A percentile compares a stretch with the other conserved stretches of the same genome.
These are phyloP conservation scores for Alethe castanea DNA, from an alignment of 2,113 vertebrate genomes.

Conservation along the genomic window DNA sequence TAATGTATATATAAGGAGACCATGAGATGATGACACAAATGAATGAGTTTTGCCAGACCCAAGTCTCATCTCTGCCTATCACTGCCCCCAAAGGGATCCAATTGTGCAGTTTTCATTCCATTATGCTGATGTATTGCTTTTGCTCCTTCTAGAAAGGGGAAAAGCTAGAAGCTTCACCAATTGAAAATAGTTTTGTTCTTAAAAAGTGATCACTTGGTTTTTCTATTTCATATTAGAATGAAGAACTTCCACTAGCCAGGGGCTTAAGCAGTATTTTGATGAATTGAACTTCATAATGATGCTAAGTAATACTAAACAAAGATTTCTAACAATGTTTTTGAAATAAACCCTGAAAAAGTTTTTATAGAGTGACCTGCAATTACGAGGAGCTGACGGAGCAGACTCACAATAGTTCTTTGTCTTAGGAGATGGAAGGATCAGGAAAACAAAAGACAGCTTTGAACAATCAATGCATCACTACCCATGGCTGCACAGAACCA, in stretches of 20 bases:
- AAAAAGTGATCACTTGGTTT: background rate
- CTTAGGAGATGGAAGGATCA: background rate
- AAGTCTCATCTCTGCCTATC: background rate
- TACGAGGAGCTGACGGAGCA: background rate
- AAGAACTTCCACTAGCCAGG: background rate
- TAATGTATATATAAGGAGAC: background rate
- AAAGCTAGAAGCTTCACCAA: background rate
- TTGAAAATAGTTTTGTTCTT: background rate
- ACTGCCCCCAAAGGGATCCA: background rate
- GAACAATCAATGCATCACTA: background rate
- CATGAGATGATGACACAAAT: background rate
- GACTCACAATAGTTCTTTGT: background rate
- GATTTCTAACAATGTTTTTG: background rate
- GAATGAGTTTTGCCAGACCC: background rate
- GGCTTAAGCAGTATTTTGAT: background rate
- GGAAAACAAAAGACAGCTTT: background rate
- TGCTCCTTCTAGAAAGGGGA: background rate
- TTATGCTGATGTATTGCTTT: background rate
- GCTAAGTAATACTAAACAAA: background rate
- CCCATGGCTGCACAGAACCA: background rate
- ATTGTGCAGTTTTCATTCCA: background rate
- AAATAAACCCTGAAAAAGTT: background rate
- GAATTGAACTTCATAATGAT: background rate
- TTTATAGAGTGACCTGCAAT: background rate
- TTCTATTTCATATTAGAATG: background rate